phyloP scores from a whole-genome alignment of 2,888 invertebrate genomes.

The Luperina testacea region DNA sequence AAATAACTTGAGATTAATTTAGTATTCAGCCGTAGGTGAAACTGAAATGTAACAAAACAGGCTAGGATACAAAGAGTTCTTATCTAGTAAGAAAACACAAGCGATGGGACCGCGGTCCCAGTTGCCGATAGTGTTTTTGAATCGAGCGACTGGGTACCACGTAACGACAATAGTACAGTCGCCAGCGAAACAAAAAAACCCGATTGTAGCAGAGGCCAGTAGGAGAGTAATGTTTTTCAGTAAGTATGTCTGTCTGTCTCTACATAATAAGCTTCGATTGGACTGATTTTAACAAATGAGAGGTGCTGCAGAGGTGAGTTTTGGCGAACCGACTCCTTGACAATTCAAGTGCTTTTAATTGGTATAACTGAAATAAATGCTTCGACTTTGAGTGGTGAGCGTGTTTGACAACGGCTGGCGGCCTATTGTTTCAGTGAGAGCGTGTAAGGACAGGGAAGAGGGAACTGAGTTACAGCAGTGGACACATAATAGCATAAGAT shows the following conservation, averaged over 20 bases:
- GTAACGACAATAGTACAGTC: neutral
- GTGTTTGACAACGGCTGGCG: too few relatives aligned
- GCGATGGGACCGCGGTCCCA: neutral
- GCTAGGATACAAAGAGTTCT: neutral
- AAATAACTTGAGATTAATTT: neutral
- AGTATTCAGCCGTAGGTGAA: neutral
- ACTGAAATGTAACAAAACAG: neutral
- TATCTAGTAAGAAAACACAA: neutral
- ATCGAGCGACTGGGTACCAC: neutral
- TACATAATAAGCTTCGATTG: neutral
- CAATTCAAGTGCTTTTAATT: neutral
- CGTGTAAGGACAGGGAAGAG: neutral
- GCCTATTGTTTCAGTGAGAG: neutral
- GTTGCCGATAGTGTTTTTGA: neutral
- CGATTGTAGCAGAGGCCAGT: neutral
- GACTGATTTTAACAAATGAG: neutral
- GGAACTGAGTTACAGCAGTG: neutral
- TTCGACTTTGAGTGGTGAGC: neutral
- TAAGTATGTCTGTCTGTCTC: neutral
- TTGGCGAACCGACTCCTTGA: neutral
- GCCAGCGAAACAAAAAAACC: neutral
- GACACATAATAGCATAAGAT: neutral
- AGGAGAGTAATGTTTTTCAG: neutral
- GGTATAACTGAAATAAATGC: neutral
- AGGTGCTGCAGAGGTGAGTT: neutral